Base-by-base conservation (phyloP, 2,888 invertebrate species). In the Diaperis boleti region DNA sequence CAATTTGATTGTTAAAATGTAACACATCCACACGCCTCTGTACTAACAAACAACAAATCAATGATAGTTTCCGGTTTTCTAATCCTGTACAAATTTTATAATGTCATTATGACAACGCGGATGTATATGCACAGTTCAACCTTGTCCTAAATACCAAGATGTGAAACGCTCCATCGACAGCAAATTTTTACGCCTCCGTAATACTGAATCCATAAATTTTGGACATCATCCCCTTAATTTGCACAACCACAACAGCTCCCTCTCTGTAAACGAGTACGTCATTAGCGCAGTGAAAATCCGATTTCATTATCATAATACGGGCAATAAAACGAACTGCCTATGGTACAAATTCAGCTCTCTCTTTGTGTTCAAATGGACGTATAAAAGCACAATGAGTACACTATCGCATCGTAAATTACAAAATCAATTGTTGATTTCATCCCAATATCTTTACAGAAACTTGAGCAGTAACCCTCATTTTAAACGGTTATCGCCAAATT, bases 201-300 rank as follows among this genome's bases (percentile, higher is more conserved):
- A n/a, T n/a, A 5, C 8, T 26, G n/a, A 26, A 26, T 26, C 2
- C 26, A 26, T 26, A 6, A 26, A n/a, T n/a, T n/a, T n/a, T n/a
- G n/a, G n/a, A n/a, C n/a, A n/a, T 22, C 22, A 22, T 22, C n/a
- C 33, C 33, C 13, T 33, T 13, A 33, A 33, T 11, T 13, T 33
- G n/a, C 33, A 33, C 13, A 3, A 39, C 39, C 33, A 10, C 13
- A 11, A 39, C 39, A 15, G n/a, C 15, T 39, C 15, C 39, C 39
- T 11, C 13, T 33, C 33, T 11, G 33, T 13, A 33, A 33, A 33
- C 33, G 33, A 10, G 11, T 33, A 33, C 10, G 10, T 33, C 39
- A 56, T 56, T 18, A 44, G 17, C 18, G 15, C 13, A 29, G 31
- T 33, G 42, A 45, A 44, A 20, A 35, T 45, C 42, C 33, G 31